Conservation (phyloP, 1,140 invertebrate species). For the Hermetia illucens region DNA sequence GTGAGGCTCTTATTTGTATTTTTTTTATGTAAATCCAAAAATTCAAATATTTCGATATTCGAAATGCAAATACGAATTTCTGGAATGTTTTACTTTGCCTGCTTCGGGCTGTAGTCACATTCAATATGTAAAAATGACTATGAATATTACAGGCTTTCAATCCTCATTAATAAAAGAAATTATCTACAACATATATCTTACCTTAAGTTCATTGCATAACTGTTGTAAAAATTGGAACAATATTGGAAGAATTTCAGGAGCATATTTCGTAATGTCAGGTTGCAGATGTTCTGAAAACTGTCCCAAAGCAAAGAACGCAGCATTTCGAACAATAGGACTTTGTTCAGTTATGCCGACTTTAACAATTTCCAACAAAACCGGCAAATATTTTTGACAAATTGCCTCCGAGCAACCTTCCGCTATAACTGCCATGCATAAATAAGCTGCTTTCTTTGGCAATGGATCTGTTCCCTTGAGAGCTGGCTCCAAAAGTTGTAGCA, state of each 20-base stretch:
- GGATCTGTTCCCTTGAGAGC: constrained; percentile 40
- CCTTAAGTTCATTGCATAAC: constrained; percentile 36
- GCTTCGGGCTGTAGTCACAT: too few species aligned
- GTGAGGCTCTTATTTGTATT: too few species aligned
- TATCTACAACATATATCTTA: too few species aligned
- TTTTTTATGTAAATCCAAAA: too few species aligned
- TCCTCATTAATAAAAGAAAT: too few species aligned
- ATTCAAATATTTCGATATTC: too few species aligned
- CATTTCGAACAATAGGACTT: constrained; percentile 44
- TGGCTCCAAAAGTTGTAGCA: constrained; percentile 47
- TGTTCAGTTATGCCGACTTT: constrained; percentile 52
- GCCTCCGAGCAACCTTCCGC: constrained; percentile 70
- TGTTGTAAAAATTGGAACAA: constrained; percentile 54
- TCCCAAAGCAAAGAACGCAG: constrained; percentile 65
- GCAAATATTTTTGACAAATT: constrained; percentile 54
- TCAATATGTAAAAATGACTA: too few species aligned
- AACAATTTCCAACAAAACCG: constrained; percentile 52
- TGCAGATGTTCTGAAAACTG: constrained; percentile 73
- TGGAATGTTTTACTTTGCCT: too few species aligned
- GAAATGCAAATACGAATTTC: too few species aligned
- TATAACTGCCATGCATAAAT: constrained; percentile 56
- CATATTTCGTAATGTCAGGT: constrained; percentile 55
- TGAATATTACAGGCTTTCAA: too few species aligned
- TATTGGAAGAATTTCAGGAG: constrained; percentile 55
- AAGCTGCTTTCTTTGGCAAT: constrained; percentile 51